Conservation (phyloP, 2,113 vertebrate genomes). For the Hucho hucho region DNA sequence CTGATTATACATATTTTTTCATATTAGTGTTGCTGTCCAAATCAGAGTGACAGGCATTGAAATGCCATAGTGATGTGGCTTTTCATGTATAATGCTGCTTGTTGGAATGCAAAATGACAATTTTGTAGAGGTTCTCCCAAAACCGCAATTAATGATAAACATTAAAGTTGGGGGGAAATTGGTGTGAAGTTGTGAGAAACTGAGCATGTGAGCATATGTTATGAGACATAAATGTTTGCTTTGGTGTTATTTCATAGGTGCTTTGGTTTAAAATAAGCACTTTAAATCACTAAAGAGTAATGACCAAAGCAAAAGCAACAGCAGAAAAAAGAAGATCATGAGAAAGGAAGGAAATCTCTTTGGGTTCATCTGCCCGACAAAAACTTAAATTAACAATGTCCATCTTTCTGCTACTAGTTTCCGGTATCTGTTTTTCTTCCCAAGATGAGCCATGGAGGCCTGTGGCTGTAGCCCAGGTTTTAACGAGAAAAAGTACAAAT, state of each 20-base stretch:
- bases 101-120: background rate
- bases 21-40: background rate
- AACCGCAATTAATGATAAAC: background rate
- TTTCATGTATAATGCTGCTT: slow-evolving; percentile 8
- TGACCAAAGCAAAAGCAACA: background rate
- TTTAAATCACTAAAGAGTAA: slow-evolving; percentile 23
- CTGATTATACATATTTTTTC: slow-evolving; percentile 2
- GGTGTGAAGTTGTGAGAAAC: background rate
- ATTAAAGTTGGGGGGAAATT: background rate
- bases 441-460: too few species aligned
- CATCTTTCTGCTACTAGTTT: background rate
- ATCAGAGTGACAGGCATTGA: slow-evolving; percentile 20
- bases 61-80: slow-evolving; percentile 4
- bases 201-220: background rate
- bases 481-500: too few species aligned
- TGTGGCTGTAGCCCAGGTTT: too few species aligned
- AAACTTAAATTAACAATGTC: background rate
- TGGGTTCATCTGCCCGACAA: background rate
- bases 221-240: slow-evolving; percentile 4
- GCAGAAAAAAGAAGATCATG: background rate
- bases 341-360: slow-evolving; percentile 5
- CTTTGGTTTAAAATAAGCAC: slow-evolving; percentile 1
- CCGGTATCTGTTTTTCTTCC: too few species aligned
- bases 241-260: slow-evolving; percentile 6
- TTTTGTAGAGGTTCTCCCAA: background rate